Evolutionary conservation across 1,140 invertebrate genomes (phyloP).

Genomic region (Drosophila ambigua): DNA sequence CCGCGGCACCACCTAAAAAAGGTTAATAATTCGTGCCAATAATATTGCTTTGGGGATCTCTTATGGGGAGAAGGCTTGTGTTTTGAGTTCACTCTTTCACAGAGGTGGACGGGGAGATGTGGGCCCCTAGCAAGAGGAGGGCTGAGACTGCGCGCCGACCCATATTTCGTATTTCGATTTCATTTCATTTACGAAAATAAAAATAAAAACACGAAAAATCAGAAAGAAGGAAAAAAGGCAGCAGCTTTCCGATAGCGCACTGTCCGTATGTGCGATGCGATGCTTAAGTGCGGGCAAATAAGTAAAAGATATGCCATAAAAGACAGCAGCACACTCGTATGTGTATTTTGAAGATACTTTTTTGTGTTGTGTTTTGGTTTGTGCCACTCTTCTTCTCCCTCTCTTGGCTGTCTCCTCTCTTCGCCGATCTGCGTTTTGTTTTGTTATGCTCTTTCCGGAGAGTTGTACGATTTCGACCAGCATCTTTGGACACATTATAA

Average conservation of each 20-base stretch:
- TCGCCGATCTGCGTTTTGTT: slow-evolving; percentile 21
- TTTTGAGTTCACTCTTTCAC: slow-evolving; percentile 61
- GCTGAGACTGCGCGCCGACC: slow-evolving; percentile 66
- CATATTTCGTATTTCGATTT: slow-evolving; percentile 66
- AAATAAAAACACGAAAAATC: slow-evolving; percentile 55
- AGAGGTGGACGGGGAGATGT: background rate
- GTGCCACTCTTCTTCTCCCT: background rate
- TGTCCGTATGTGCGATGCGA: slow-evolving; percentile 42
- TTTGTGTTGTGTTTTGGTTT: slow-evolving; percentile 42
- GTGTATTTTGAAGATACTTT: slow-evolving; percentile 77
- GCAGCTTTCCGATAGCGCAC: slow-evolving; percentile 50
- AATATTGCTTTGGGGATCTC: slow-evolving; percentile 59
- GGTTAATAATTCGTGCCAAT: slow-evolving; percentile 63
- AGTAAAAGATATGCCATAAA: slow-evolving; percentile 79
- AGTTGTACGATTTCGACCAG: too few relatives aligned
- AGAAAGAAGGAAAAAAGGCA: slow-evolving; percentile 37
- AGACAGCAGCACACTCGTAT: slow-evolving; percentile 59
- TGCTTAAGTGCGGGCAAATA: slow-evolving; percentile 75
- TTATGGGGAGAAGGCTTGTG: slow-evolving; percentile 56
- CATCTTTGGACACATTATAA: too few relatives aligned
- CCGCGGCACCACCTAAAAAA: slow-evolving; percentile 35
- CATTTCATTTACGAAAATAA: slow-evolving; percentile 77
- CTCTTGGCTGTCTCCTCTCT: too few relatives aligned
- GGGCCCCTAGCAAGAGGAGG: slow-evolving; percentile 32
- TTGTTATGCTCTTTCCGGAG: slow-evolving; percentile 15